Evolutionary conservation across 2,888 invertebrate genomes (phyloP), one percentile per base, ranked within the genome.

Genomic region (Myathropa florea): DNA sequence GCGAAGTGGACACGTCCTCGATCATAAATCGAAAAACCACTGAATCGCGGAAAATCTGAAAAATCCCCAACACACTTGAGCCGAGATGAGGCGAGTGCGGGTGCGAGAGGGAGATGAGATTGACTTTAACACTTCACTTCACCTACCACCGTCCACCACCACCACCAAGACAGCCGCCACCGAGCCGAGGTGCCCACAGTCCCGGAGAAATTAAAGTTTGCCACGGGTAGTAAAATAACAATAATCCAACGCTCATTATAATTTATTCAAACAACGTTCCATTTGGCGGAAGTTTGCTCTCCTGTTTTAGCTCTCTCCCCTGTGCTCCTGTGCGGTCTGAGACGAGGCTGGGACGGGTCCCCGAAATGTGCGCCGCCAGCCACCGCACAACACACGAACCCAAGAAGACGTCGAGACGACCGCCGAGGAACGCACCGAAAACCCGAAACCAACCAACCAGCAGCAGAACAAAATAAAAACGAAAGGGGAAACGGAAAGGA

Each of bases 181-280:
- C 18, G n/a, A 18, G n/a, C 57, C 18, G n/a, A 18, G 30, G 12
- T 46, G 7, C 21, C 12, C 59, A 30, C 46, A 33, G 64, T 24
- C 72, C 68, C 23, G 23, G 63, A 46, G 57, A 67, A 76, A 76
- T 80, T 71, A 65, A 84, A 67, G 76, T 80, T 65, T 80, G 24
- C 71, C 67, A 26, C 24, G 70, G 68, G 64, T 30, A 75, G 67
- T 71, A 71, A 68, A 77, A 60, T 63, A 73, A 70, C 78, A 83
- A 78, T 79, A 75, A 86, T 83, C 83, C 86, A 70, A 67, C 57
- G 70, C 75, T 83, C 71, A 65, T 83, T 83, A 79, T 79, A 79
- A 78, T 83, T 82, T 82, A 86, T 78, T 82, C 78, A 86, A 78
- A 78, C 65, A 78, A 64, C 70, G 64, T 78, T 77, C 78, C 64